These are phyloP conservation scores for Manis pentadactyla DNA, from an alignment of 2,797 vertebrate genomes.

Conservation along the genomic window DNA sequence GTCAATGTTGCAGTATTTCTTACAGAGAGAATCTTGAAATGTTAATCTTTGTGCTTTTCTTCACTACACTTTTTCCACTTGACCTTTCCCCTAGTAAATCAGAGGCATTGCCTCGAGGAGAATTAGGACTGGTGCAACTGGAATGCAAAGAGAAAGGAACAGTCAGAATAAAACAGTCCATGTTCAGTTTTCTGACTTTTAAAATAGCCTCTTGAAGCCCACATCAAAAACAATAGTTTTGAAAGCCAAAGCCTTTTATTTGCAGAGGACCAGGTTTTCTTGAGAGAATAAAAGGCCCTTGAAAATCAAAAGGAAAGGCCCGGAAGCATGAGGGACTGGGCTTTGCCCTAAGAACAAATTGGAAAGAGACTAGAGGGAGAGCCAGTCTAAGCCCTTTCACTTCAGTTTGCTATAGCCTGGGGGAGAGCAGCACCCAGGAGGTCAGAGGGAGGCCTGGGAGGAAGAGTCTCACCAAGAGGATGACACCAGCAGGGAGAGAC, in stretches of 20 bases:
- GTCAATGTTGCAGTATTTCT: conserved; percentile 6
- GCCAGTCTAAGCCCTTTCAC: not conserved
- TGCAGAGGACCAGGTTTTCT: conserved; percentile 73
- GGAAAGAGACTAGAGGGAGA: conserved; percentile 52
- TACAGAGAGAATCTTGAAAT: conserved; percentile 58
- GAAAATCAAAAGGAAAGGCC: conserved; percentile 70
- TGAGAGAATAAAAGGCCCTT: conserved; percentile 74
- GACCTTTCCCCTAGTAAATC: conserved; percentile 80
- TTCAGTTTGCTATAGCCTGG: not conserved
- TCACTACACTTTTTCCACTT: conserved; percentile 69
- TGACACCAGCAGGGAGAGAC: not conserved
- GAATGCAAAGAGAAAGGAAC: conserved; percentile 67
- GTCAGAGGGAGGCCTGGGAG: not conserved
- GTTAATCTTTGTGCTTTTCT: conserved; percentile 68
- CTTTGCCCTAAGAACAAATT: not conserved
- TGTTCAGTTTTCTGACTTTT: conserved; percentile 74
- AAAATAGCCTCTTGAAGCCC: conserved; percentile 77
- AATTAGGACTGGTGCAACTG: conserved; percentile 66
- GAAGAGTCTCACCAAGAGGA: not conserved
- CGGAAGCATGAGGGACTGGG: conserved; percentile 52
- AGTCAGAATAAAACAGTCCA: conserved; percentile 65
- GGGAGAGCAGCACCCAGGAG: not conserved
- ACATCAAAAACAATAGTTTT: conserved; percentile 77
- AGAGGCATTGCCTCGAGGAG: conserved; percentile 59
- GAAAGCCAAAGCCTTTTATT: conserved; percentile 78